A percentile compares a stretch with the other conserved stretches of the same genome.
phyloP scores from a whole-genome alignment of 2,888 invertebrate species.

The Dolichomitus sp. region DNA sequence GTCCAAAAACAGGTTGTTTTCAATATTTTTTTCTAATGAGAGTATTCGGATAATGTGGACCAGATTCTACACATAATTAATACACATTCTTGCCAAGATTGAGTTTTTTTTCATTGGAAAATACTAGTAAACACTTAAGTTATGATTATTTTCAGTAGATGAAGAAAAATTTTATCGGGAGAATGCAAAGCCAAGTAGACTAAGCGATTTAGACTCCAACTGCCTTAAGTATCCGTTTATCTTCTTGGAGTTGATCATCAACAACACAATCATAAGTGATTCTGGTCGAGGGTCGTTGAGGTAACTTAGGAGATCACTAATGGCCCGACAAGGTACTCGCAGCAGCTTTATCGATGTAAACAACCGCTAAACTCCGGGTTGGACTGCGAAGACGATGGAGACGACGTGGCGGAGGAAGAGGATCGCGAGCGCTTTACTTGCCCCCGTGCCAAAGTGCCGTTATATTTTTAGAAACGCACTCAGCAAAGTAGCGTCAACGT shows the following conservation, averaged over 20 bases:
- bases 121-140: neutral
- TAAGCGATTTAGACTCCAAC: neutral
- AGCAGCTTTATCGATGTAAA: slow-evolving; percentile 83
- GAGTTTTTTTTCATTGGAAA: too few relatives aligned
- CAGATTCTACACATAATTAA: too few relatives aligned
- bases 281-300: slow-evolving; percentile 3
- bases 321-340: slow-evolving; percentile 76
- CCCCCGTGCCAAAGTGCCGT: slow-evolving; percentile 79
- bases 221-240: slow-evolving; percentile 8
- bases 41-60: too few relatives aligned
- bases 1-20: too few relatives aligned
- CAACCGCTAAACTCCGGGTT: slow-evolving; percentile 79
- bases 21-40: too few relatives aligned
- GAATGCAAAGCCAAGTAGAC: neutral
- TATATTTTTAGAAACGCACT: slow-evolving; percentile 82
- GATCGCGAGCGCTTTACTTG: slow-evolving; percentile 58
- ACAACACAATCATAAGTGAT: neutral
- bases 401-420: slow-evolving; percentile 52
- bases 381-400: slow-evolving; percentile 67
- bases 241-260: neutral
- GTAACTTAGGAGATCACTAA: slow-evolving; percentile 75
- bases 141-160: neutral
- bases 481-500: slow-evolving; percentile 78
- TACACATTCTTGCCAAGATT: too few relatives aligned
- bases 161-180: neutral